Conservation (phyloP, 2,888 invertebrate species). For the Agonopterix arenella region DNA sequence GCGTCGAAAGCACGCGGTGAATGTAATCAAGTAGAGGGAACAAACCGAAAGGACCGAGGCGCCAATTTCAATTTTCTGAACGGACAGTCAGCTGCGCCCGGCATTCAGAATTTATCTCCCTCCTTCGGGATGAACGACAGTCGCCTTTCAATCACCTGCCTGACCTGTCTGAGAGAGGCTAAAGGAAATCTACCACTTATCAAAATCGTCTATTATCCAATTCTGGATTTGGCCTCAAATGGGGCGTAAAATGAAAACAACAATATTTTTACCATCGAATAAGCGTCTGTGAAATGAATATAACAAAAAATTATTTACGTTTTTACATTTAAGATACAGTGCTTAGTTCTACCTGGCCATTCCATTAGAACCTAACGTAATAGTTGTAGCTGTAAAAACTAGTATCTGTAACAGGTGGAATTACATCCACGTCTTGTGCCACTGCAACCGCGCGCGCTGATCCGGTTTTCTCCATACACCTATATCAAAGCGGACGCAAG, state of each 20-base stretch:
- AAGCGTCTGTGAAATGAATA: too few species aligned
- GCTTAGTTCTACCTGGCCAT: not conserved
- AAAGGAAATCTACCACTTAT: slow-evolving; percentile 7
- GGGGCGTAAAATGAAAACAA: too few species aligned
- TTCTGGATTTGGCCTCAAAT: too few species aligned
- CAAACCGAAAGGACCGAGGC: slow-evolving; percentile 25
- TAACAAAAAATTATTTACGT: too few species aligned
- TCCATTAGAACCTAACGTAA: slow-evolving; percentile 23
- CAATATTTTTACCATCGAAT: too few species aligned
- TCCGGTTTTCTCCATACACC: slow-evolving; percentile 38
- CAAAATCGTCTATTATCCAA: too few species aligned
- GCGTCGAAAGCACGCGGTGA: slow-evolving; percentile 18
- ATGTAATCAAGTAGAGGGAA: slow-evolving; percentile 25
- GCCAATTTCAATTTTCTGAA: slow-evolving; percentile 55
- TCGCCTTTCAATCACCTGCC: slow-evolving; percentile 56
- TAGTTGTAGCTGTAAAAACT: slow-evolving; percentile 52
- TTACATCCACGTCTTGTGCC: slow-evolving; percentile 40
- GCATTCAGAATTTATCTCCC: slow-evolving; percentile 49
- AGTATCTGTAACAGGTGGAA: slow-evolving; percentile 51
- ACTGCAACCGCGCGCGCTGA: slow-evolving; percentile 32
- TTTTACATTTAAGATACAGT: not conserved
- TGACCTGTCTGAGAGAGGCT: slow-evolving; percentile 15
- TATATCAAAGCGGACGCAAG: slow-evolving; percentile 33
- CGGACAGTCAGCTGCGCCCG: slow-evolving; percentile 50
- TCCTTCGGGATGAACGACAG: slow-evolving; percentile 39